These are phyloP conservation scores for Caenorhabditis imperialis DNA, from an alignment of 2,888 invertebrate species.

Conservation along the genomic window DNA sequence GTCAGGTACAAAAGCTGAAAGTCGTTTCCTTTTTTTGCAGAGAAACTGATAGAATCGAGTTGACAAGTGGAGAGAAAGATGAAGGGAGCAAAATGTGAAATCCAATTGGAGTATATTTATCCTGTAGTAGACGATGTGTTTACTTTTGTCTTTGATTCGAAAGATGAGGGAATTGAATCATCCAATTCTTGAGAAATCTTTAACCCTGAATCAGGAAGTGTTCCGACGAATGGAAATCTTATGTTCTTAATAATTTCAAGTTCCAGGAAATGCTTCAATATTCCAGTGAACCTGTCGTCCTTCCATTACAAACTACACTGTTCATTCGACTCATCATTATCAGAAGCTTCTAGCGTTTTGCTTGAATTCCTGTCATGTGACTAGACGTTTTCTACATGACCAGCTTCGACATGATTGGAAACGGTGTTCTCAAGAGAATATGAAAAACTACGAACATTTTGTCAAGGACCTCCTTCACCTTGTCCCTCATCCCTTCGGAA, in stretches of 20 bases:
- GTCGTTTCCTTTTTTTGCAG: conserved; percentile 1
- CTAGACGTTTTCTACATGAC: too few relatives aligned
- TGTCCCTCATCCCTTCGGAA: conserved; percentile 11
- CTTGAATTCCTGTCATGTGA: too few relatives aligned
- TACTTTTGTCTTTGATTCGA: conserved; percentile 21
- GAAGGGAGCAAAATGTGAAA: conserved; percentile 18
- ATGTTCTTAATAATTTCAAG: too few relatives aligned
- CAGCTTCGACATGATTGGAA: too few relatives aligned
- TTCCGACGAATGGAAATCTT: too few relatives aligned
- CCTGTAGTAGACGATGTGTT: conserved; percentile 35
- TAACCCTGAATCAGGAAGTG: too few relatives aligned
- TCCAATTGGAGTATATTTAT: conserved; percentile 42
- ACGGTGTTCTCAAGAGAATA: conserved; percentile 17
- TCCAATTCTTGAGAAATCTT: too few relatives aligned
- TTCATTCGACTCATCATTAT: too few relatives aligned
- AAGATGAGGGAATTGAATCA: conserved; percentile 2
- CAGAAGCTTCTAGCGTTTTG: too few relatives aligned
- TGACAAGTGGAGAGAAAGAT: neutral
- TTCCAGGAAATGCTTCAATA: too few relatives aligned
- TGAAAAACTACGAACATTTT: neutral
- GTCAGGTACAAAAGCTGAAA: neutral
- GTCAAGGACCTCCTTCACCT: conserved; percentile 3
- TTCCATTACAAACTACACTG: neutral
- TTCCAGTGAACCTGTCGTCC: neutral
- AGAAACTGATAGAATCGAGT: too few relatives aligned